These are phyloP conservation scores for Sapajus apella DNA, from an alignment of 2,113 vertebrate species.

Conservation along the genomic window DNA sequence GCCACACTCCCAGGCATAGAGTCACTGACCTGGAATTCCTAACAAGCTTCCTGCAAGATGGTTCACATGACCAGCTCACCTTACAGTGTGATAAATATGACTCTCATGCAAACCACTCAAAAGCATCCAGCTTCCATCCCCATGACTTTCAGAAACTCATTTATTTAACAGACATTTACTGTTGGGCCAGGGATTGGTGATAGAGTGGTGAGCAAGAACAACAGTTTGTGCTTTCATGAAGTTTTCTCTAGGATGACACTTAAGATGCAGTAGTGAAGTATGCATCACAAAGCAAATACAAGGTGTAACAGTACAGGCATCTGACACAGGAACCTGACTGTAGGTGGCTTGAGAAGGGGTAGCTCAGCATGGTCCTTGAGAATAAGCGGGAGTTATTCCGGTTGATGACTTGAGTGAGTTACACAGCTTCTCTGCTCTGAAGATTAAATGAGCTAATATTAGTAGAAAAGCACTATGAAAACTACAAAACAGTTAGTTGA, in stretches of 20 bases:
- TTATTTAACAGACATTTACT: not conserved
- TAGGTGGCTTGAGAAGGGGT: not conserved
- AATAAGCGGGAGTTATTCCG: not conserved
- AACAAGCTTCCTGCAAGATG: not conserved
- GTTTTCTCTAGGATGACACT: not conserved
- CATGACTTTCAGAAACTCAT: not conserved
- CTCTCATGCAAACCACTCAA: not conserved
- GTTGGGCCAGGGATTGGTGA: not conserved
- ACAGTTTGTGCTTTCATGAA: not conserved
- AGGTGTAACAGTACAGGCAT: not conserved
- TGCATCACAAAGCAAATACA: not conserved
- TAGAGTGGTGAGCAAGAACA: not conserved
- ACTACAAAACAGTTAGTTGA: not conserved
- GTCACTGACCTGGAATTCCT: not conserved
- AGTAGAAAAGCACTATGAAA: not conserved
- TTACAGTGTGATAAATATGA: not conserved
- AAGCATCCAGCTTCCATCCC: not conserved
- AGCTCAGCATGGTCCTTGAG: not conserved
- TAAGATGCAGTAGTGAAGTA: not conserved
- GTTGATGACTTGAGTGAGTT: not conserved
- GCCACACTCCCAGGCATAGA: not conserved
- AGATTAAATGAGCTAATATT: not conserved
- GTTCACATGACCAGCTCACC: not conserved
- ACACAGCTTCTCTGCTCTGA: not conserved
- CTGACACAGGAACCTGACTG: not conserved